Conservation (phyloP, 2,888 invertebrate species). For the Masnerella sp. region DNA sequence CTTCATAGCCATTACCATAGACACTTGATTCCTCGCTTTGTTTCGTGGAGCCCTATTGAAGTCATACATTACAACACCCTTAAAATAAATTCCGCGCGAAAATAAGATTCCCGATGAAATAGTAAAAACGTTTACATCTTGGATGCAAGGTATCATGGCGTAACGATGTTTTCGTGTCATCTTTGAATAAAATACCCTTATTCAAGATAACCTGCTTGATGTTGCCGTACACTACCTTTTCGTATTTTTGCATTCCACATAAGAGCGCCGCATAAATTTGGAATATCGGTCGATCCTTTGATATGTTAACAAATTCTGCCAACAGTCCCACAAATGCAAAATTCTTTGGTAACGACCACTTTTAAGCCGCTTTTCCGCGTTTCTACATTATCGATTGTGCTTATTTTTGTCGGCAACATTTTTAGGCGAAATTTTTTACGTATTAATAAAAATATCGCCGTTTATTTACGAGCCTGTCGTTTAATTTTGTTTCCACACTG, state of each 20-base stretch:
- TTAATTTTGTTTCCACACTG: no score
- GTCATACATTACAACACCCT: constrained; percentile 7
- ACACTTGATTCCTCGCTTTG: background rate
- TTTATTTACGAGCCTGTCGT: no score
- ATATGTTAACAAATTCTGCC: constrained; percentile 73
- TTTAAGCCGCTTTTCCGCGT: constrained; percentile 23
- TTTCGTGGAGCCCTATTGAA: background rate
- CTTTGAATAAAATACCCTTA: constrained; percentile 36
- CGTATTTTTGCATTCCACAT: constrained; percentile 50
- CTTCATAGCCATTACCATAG: constrained; percentile 1
- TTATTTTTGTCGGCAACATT: no score
- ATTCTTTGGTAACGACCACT: constrained; percentile 69
- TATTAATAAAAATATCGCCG: no score
- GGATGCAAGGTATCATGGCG: constrained; percentile 8
- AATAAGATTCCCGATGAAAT: constrained; percentile 32
- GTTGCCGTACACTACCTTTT: constrained; percentile 21
- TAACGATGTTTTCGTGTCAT: constrained; percentile 31
- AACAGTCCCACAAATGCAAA: constrained; percentile 59
- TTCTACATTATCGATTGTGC: constrained; percentile 11
- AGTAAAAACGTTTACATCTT: constrained; percentile 26
- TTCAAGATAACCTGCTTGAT: constrained; percentile 29
- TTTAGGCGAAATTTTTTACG: no score
- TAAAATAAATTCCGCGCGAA: constrained; percentile 11
- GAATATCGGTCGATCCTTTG: constrained; percentile 73
- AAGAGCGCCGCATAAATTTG: constrained; percentile 70